Evolutionary conservation across 2,888 invertebrate species (phyloP).

Genomic region (Danaus chrysippus): DNA sequence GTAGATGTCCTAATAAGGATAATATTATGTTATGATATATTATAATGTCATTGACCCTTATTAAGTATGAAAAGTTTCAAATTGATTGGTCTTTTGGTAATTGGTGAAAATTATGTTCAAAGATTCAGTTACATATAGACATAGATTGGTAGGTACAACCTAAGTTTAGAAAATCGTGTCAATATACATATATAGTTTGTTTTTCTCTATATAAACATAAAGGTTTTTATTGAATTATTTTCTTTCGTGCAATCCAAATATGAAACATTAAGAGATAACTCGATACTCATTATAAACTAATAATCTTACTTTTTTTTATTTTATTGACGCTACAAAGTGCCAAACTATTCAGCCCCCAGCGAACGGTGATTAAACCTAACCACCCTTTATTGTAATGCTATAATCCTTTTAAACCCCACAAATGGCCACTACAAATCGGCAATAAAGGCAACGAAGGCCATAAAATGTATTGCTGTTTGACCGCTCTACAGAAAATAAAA

Average conservation of each 20-base stretch:
- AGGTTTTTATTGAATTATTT: background rate
- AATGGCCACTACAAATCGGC: constrained; percentile 30
- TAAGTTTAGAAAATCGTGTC: too few relatives aligned
- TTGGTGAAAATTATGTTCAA: too few relatives aligned
- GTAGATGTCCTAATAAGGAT: too few relatives aligned
- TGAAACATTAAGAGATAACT: background rate
- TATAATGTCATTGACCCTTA: too few relatives aligned
- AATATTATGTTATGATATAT: too few relatives aligned
- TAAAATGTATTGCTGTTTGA: constrained; percentile 38
- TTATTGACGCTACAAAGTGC: constrained; percentile 10
- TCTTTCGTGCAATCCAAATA: background rate
- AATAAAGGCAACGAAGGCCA: constrained; percentile 35
- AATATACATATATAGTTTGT: too few relatives aligned
- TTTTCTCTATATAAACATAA: background rate
- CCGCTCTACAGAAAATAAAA: constrained; percentile 17
- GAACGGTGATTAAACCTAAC: constrained; percentile 38
- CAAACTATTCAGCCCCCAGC: constrained; percentile 31
- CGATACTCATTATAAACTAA: background rate
- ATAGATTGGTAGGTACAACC: too few relatives aligned
- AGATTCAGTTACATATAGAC: too few relatives aligned
- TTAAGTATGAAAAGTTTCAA: too few relatives aligned
- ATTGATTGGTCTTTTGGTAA: too few relatives aligned
- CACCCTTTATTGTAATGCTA: constrained; percentile 38
- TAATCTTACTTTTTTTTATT: background rate
- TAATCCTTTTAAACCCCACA: constrained; percentile 34